Conservation (phyloP, 2,113 vertebrate species). For the Suncus etruscus region DNA sequence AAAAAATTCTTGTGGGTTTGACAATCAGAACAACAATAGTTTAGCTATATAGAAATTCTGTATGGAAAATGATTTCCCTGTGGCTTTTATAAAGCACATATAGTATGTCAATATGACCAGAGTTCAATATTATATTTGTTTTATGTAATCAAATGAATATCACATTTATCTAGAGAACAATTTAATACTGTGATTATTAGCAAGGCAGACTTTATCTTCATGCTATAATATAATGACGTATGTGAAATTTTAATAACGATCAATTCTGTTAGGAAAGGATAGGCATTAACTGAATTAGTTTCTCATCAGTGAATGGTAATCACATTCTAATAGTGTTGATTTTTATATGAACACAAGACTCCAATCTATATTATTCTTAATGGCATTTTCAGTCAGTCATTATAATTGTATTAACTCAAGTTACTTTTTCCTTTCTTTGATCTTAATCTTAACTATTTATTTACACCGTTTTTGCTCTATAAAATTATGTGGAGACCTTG, state of each 20-base stretch:
- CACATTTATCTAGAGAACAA: constrained; percentile 62
- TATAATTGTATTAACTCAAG: constrained; percentile 35
- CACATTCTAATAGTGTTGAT: constrained; percentile 47
- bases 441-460: constrained; percentile 42
- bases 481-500: neutral
- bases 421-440: constrained; percentile 25
- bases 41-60: constrained; percentile 35
- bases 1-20: constrained; percentile 56
- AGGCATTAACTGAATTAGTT: constrained; percentile 50
- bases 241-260: constrained; percentile 58
- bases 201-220: constrained; percentile 61
- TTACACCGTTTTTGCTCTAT: neutral
- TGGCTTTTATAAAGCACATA: constrained; percentile 36
- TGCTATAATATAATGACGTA: constrained; percentile 44
- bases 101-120: constrained; percentile 8
- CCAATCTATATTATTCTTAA: constrained; percentile 26
- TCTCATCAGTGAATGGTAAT: constrained; percentile 65
- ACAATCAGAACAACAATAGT: constrained; percentile 46
- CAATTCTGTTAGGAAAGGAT: constrained; percentile 45
- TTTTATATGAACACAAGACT: constrained; percentile 56
- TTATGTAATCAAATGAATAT: constrained; percentile 72
- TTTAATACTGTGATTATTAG: constrained; percentile 47
- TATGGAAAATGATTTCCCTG: constrained; percentile 35
- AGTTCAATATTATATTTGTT: constrained; percentile 62
- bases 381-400: constrained; percentile 38